Percentiles rank a stretch among this genome's conserved stretches.
phyloP scores from a whole-genome alignment of 2,888 invertebrate genomes.

The Adineta ricciae region DNA sequence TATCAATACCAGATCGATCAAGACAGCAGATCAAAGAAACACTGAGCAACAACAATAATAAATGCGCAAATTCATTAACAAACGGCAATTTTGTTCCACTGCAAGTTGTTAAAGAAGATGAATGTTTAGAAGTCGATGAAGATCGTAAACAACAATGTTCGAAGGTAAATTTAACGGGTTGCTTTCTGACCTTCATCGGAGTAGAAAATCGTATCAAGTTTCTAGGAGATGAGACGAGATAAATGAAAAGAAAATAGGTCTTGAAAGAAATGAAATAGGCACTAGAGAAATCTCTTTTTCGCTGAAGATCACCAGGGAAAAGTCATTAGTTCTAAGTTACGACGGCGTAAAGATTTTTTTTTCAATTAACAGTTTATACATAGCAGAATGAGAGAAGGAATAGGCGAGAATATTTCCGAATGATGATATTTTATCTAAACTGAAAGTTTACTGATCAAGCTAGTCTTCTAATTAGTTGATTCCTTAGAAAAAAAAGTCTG shows the following conservation, averaged over 20 bases:
- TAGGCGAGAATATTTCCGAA: not conserved
- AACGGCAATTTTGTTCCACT: not conserved
- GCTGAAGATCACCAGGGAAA: not conserved
- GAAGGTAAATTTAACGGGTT: not conserved
- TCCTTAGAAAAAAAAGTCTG: not conserved
- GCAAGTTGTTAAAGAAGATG: constrained; percentile 13
- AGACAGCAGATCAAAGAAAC: not conserved
- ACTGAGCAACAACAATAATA: not conserved
- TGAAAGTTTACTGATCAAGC: not conserved
- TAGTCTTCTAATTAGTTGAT: not conserved
- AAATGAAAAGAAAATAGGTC: not conserved
- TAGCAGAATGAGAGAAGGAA: not conserved
- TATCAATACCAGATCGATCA: not conserved
- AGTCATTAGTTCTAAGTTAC: not conserved
- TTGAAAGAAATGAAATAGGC: not conserved
- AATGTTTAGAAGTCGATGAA: constrained; percentile 2
- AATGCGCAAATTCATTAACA: not conserved
- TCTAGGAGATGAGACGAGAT: not conserved
- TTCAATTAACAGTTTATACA: not conserved
- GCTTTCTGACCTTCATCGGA: not conserved
- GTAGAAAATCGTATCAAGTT: not conserved
- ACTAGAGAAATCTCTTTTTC: not conserved
- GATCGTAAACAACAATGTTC: not conserved
- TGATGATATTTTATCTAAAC: not conserved
- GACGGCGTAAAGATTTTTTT: not conserved